These are phyloP conservation scores for Yponomeuta plumbellus DNA, from an alignment of 2,888 invertebrate species.

Conservation along the genomic window DNA sequence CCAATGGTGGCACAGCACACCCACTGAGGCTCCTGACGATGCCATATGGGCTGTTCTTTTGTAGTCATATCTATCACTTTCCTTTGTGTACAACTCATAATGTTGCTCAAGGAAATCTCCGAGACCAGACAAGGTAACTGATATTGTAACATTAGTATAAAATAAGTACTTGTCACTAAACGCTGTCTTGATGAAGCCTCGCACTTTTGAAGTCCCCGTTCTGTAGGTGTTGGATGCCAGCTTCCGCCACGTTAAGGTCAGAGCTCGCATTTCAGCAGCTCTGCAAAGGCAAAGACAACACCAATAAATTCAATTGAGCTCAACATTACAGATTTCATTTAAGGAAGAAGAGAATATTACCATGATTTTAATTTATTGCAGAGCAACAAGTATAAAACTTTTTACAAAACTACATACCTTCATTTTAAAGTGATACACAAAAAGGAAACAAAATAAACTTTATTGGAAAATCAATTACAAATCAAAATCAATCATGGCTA, in stretches of 20 bases:
- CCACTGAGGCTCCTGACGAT: slow-evolving; percentile 86
- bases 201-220: slow-evolving; percentile 34
- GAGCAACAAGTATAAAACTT: background rate
- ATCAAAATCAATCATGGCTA: background rate
- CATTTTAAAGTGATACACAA: background rate
- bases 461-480: background rate
- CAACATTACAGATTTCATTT: no score
- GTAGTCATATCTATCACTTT: slow-evolving; percentile 77
- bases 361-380: background rate
- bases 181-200: slow-evolving; percentile 54
- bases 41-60: slow-evolving; percentile 87
- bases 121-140: slow-evolving; percentile 83
- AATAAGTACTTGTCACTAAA: slow-evolving; percentile 84
- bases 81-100: slow-evolving; percentile 82
- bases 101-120: slow-evolving; percentile 91
- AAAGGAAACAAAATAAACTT: background rate
- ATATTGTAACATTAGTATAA: slow-evolving; percentile 89
- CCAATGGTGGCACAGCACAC: slow-evolving; percentile 92
- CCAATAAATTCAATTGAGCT: background rate
- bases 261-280: slow-evolving; percentile 44
- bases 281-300: slow-evolving; percentile 36
- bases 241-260: slow-evolving; percentile 51
- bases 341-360: background rate
- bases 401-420: background rate
- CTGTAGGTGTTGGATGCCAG: slow-evolving; percentile 42